These are phyloP conservation scores for Chrysomela aeneicollis DNA, from an alignment of 2,888 invertebrate species.

Conservation along the genomic window DNA sequence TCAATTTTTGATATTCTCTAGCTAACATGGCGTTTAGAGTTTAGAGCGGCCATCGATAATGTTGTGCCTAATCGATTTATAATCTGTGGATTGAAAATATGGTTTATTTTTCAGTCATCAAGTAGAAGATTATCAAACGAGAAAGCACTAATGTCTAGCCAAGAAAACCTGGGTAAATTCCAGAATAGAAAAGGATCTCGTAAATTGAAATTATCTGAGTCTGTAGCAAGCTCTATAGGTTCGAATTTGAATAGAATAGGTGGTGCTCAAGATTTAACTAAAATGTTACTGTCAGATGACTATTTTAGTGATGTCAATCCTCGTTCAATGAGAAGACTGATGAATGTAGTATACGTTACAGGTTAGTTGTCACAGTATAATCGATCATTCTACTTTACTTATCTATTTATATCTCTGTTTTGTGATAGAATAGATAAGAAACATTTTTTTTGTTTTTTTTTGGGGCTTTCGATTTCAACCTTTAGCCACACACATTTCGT, in stretches of 20 bases:
- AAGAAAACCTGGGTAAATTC: slow-evolving; percentile 72
- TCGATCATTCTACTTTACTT: too few species aligned
- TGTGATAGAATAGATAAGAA: too few species aligned
- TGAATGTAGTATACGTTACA: slow-evolving; percentile 97
- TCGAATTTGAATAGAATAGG: slow-evolving; percentile 80
- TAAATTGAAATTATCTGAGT: slow-evolving; percentile 83
- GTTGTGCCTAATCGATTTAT: too few species aligned
- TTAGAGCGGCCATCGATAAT: too few species aligned
- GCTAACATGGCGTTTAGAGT: too few species aligned
- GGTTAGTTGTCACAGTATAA: slow-evolving; percentile 66
- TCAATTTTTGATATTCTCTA: too few species aligned
- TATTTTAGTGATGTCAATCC: slow-evolving; percentile 99
- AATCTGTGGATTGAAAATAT: not conserved
- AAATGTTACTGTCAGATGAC: slow-evolving; percentile 93
- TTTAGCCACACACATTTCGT: too few species aligned
- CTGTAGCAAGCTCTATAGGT: slow-evolving; percentile 89
- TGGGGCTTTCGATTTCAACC: too few species aligned
- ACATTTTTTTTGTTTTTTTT: too few species aligned
- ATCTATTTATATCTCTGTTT: too few species aligned
- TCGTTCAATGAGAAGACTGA: slow-evolving; percentile 91
- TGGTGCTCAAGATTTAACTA: slow-evolving; percentile 75
- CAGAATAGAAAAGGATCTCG: slow-evolving; percentile 69
- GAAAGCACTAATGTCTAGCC: slow-evolving; percentile 84
- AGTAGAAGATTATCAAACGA: slow-evolving; percentile 80
- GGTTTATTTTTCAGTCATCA: slow-evolving; percentile 66